Percentiles rank a stretch among this genome's conserved stretches.
phyloP scores from a whole-genome alignment of 2,888 invertebrate species.

The Cecidostiba fungosa region DNA sequence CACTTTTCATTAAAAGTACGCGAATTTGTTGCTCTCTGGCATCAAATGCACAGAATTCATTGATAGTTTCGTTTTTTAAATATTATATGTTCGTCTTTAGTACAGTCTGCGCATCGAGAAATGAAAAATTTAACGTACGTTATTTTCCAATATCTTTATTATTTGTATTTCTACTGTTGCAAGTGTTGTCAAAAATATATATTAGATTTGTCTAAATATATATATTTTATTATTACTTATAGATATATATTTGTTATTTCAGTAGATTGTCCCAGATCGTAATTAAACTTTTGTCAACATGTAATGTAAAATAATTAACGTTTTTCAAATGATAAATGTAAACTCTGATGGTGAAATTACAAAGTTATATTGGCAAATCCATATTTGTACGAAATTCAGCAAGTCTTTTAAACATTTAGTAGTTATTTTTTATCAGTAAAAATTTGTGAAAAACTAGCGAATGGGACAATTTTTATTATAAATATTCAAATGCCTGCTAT shows the following conservation, averaged over 20 bases:
- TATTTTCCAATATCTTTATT: constrained; percentile 73
- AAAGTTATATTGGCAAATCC: constrained; percentile 25
- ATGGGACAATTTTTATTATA: constrained; percentile 74
- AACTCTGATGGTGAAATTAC: constrained; percentile 27
- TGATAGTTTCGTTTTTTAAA: constrained; percentile 17
- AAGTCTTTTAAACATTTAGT: constrained; percentile 53
- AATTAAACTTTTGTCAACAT: constrained; percentile 33
- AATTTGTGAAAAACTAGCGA: constrained; percentile 74
- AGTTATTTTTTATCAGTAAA: constrained; percentile 17
- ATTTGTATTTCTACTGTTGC: constrained; percentile 73
- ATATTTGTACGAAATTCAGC: constrained; percentile 59
- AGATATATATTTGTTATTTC: constrained; percentile 57
- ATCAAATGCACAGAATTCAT: background rate
- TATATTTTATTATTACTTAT: constrained; percentile 72
- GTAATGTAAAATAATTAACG: constrained; percentile 10
- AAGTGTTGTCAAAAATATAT: constrained; percentile 77
- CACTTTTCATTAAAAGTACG: constrained; percentile 38
- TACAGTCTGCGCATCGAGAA: constrained; percentile 47
- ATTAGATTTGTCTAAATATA: constrained; percentile 67
- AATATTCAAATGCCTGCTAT: constrained; percentile 75
- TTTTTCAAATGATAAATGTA: constrained; percentile 27
- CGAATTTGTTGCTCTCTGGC: background rate
- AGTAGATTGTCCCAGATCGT: constrained; percentile 61
- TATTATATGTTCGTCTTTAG: constrained; percentile 9
- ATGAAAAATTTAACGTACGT: constrained; percentile 60